Percentiles rank a stretch among this genome's conserved stretches.
Evolutionary conservation across 2,888 invertebrate species (phyloP).

Genomic region (Athrips mouffetella): DNA sequence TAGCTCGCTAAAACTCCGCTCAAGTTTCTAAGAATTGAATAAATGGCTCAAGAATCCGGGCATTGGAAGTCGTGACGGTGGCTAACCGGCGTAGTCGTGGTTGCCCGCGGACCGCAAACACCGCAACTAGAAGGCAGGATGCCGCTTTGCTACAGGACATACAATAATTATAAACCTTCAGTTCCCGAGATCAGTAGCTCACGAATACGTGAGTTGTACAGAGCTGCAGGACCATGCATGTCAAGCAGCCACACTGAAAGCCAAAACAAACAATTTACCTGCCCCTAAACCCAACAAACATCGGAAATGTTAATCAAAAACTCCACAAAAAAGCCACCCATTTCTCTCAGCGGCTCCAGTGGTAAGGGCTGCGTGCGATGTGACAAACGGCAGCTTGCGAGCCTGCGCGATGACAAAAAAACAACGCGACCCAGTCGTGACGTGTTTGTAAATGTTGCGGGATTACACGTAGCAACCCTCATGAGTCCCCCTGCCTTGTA

Average conservation of each 20-base stretch:
- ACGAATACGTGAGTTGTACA: not conserved
- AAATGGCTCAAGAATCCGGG: not conserved
- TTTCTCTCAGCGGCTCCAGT: constrained; percentile 50
- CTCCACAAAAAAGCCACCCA: constrained; percentile 50
- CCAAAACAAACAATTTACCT: constrained; percentile 6
- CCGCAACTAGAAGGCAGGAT: constrained; percentile 31
- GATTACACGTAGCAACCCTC: constrained; percentile 51
- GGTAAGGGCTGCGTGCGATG: constrained; percentile 32
- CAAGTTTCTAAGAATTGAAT: constrained; percentile 5
- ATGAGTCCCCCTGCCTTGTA: constrained; percentile 50
- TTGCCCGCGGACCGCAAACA: constrained; percentile 45
- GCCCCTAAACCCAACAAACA: constrained; percentile 26
- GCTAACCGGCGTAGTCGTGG: constrained; percentile 35
- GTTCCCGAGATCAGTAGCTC: not conserved
- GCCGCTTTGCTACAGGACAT: not conserved
- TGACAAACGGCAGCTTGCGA: constrained; percentile 43
- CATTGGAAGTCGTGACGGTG: constrained; percentile 29
- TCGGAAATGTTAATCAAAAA: constrained; percentile 32
- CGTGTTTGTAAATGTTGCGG: constrained; percentile 58
- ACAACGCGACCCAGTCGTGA: constrained; percentile 55
- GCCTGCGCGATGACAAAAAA: constrained; percentile 43
- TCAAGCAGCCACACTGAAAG: no score
- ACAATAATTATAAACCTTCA: not conserved
- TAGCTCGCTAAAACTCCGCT: not conserved
- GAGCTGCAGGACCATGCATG: no score